phyloP scores from a whole-genome alignment of 2,113 vertebrate species.

The Tetraodon nigroviridis region DNA sequence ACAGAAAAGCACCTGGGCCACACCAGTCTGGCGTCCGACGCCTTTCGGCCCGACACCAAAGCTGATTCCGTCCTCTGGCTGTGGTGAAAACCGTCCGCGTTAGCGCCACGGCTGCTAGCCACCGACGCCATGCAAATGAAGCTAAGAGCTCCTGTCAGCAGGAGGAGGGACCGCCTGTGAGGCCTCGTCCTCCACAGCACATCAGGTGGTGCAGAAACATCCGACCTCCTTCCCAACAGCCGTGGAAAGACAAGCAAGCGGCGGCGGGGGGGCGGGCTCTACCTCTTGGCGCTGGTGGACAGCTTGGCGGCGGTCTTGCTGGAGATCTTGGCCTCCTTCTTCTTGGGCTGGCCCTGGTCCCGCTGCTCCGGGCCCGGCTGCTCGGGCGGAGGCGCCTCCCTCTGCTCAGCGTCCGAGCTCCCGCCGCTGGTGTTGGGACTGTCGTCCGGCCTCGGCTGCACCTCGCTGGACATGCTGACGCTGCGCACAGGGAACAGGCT shows the following conservation, averaged over 20 bases:
- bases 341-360: slow-evolving; percentile 90
- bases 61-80: too few relatives aligned
- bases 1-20: too few relatives aligned
- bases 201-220: too few relatives aligned
- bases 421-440: slow-evolving; percentile 95
- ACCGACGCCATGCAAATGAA: too few relatives aligned
- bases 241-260: neutral
- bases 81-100: too few relatives aligned
- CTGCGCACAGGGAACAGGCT: slow-evolving; percentile 15
- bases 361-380: slow-evolving; percentile 75
- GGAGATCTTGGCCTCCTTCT: slow-evolving; percentile 94
- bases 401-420: slow-evolving; percentile 90
- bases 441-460: slow-evolving; percentile 88
- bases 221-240: too few relatives aligned
- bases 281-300: slow-evolving; percentile 98
- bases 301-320: slow-evolving; percentile 95
- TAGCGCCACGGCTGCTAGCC: too few relatives aligned
- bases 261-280: neutral
- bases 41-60: too few relatives aligned
- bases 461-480: slow-evolving; percentile 90
- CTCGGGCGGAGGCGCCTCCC: slow-evolving; percentile 81
- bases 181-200: too few relatives aligned
- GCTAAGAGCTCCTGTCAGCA: too few relatives aligned
- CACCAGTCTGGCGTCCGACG: too few relatives aligned
- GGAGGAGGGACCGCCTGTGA: too few relatives aligned